Percentiles rank a stretch among this genome's conserved stretches.
Conservation (phyloP, 2,113 vertebrate genomes). For the Engraulis encrasicolus region DNA sequence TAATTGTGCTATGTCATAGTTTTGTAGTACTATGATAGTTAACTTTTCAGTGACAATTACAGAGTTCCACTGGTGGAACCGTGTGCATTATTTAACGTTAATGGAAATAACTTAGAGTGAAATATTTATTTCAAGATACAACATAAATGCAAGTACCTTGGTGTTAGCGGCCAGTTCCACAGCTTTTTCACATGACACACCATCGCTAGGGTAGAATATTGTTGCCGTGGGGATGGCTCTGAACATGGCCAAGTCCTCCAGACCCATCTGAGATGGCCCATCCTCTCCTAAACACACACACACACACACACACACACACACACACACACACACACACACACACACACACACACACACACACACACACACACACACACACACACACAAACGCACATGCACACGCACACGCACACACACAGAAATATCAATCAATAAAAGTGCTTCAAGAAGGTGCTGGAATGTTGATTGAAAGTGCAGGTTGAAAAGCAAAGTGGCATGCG, state of each 20-base stretch:
- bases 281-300: slow-evolving; percentile 81
- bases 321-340: slow-evolving; percentile 4
- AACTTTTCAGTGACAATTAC: no score
- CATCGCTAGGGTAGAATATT: slow-evolving; percentile 92
- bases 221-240: slow-evolving; percentile 86
- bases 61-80: no score
- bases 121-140: no score
- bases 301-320: not conserved
- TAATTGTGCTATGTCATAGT: no score
- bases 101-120: no score
- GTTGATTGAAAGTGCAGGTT: slow-evolving; percentile 26
- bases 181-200: slow-evolving; percentile 91
- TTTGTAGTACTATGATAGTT: no score
- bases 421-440: not conserved
- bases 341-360: slow-evolving; percentile 21
- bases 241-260: slow-evolving; percentile 92
- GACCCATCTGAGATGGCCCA: slow-evolving; percentile 91
- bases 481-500: slow-evolving; percentile 45
- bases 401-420: slow-evolving; percentile 26
- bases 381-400: not conserved
- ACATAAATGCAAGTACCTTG: slow-evolving; percentile 77
- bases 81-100: no score
- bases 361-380: slow-evolving; percentile 20
- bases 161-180: slow-evolving; percentile 91
- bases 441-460: not conserved